Evolutionary conservation across 2,888 invertebrate species (phyloP).

Genomic region (Lordiphosa andalusiaca): DNA sequence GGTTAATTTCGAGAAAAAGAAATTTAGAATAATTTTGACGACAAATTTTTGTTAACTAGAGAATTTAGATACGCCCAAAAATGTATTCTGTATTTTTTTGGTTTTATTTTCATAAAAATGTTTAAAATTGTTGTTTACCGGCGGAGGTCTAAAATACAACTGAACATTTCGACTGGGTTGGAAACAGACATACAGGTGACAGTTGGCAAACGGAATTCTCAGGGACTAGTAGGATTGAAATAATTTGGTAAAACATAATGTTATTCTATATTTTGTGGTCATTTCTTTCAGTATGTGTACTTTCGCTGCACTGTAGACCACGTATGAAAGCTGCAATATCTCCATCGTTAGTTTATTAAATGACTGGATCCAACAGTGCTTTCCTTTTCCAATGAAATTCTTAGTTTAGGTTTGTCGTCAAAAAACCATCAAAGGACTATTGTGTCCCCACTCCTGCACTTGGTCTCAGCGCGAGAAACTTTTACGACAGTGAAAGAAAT

Average conservation of each 20-base stretch:
- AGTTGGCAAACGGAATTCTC: neutral
- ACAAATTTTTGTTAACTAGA: neutral
- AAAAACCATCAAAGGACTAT: neutral
- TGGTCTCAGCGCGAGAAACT: neutral
- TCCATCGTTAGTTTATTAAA: no score
- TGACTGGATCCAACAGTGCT: no score
- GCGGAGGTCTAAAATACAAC: conserved; percentile 21
- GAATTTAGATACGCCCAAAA: neutral
- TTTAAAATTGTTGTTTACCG: conserved; percentile 18
- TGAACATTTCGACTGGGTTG: neutral
- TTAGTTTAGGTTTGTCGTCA: neutral
- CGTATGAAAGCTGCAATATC: no score
- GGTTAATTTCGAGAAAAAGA: neutral
- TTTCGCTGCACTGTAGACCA: no score
- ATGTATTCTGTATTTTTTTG: neutral
- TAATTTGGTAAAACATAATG: no score
- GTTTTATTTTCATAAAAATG: neutral
- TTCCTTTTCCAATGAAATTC: no score
- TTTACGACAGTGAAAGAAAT: conserved; percentile 19
- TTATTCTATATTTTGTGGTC: no score
- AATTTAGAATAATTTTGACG: neutral
- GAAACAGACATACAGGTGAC: neutral
- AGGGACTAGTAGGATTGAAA: conserved; percentile 2
- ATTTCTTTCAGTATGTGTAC: no score
- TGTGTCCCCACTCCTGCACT: neutral